Conservation (phyloP, 1,140 invertebrate species). For the Drosophila subpulchrella region DNA sequence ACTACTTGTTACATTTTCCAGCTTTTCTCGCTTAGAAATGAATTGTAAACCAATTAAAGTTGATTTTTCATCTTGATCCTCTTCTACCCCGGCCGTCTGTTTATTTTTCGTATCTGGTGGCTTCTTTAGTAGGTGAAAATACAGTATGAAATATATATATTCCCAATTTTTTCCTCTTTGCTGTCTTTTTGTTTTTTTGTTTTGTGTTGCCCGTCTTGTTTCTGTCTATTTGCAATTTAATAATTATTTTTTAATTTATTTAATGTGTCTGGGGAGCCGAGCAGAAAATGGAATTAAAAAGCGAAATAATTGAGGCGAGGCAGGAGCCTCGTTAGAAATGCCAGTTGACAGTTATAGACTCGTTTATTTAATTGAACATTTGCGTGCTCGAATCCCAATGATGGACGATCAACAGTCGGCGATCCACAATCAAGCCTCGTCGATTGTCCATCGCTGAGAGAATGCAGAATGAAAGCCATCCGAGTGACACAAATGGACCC, state of each 20-base stretch:
- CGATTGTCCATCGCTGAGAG: conserved; percentile 13
- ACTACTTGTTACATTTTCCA: conserved; percentile 75
- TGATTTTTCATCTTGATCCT: conserved; percentile 70
- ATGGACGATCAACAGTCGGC: conserved; percentile 12
- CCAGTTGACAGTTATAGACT: conserved; percentile 60
- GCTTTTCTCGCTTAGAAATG: conserved; percentile 72
- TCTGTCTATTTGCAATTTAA: conserved; percentile 59
- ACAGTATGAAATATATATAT: conserved; percentile 52
- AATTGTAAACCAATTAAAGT: conserved; percentile 80
- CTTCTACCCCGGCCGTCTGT: background rate
- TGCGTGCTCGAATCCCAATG: conserved; percentile 48
- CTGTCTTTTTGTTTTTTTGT: background rate
- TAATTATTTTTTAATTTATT: conserved; percentile 67
- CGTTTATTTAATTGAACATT: conserved; percentile 72
- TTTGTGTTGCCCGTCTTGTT: background rate
- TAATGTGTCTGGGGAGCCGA: conserved; percentile 30
- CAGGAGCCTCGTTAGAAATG: conserved; percentile 40
- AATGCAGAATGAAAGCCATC: conserved; percentile 59
- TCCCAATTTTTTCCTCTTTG: conserved; percentile 44
- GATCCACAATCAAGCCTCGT: background rate
- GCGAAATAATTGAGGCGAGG: conserved; percentile 24
- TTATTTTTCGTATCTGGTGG: conserved; percentile 23
- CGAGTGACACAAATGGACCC: conserved; percentile 54
- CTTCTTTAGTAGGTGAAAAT: conserved; percentile 76
- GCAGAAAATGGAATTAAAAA: conserved; percentile 27